Evolutionary conservation across 1,140 invertebrate species (phyloP).

Genomic region (Idris sp.): DNA sequence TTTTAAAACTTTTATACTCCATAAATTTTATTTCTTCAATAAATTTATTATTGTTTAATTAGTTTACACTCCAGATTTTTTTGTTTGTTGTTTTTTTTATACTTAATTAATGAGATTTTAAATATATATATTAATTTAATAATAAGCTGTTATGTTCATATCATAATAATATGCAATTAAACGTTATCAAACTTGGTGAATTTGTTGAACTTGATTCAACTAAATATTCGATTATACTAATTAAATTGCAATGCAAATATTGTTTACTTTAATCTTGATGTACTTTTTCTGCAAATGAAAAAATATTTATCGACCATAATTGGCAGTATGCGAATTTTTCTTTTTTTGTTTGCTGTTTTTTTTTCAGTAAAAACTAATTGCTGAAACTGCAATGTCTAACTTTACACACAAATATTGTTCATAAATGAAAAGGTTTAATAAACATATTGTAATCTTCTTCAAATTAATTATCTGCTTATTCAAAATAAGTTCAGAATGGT

Average conservation of each 20-base stretch:
- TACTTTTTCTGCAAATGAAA: constrained; percentile 2
- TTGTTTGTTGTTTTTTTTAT: too few species aligned
- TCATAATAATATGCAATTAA: constrained; percentile 31
- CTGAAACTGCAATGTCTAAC: too few species aligned
- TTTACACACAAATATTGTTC: too few species aligned
- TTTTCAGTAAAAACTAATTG: too few species aligned
- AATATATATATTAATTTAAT: too few species aligned
- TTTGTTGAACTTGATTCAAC: constrained; percentile 23
- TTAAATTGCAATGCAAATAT: constrained; percentile 13
- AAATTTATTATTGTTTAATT: too few species aligned
- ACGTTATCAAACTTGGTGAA: constrained; percentile 25
- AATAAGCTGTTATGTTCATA: too few species aligned
- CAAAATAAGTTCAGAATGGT: constrained; percentile 45
- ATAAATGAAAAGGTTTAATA: too few species aligned
- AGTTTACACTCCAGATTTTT: too few species aligned
- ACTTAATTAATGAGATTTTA: too few species aligned
- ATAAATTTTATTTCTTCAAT: constrained; percentile 39
- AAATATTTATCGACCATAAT: not conserved
- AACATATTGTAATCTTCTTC: constrained; percentile 15
- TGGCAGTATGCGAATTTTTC: too few species aligned
- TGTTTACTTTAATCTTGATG: constrained; percentile 23
- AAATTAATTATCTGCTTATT: constrained; percentile 50
- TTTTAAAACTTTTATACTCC: constrained; percentile 13
- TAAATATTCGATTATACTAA: constrained; percentile 21
- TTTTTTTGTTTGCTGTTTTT: too few species aligned